phyloP scores from a whole-genome alignment of 2,113 vertebrate genomes.

The Cynopterus brachyotis region DNA sequence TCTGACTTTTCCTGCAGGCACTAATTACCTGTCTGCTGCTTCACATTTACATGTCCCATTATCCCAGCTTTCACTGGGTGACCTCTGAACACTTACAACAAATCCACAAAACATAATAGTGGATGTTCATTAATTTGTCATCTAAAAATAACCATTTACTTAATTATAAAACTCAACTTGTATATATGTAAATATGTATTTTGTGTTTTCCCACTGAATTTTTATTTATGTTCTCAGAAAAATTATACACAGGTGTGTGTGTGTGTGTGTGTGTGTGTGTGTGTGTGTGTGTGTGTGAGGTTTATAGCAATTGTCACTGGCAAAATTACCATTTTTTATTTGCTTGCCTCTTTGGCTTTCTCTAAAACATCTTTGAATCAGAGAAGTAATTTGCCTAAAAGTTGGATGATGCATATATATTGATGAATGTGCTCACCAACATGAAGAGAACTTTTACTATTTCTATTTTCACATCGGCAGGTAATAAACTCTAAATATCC shows the following conservation, averaged over 20 bases:
- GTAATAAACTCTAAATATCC: background rate
- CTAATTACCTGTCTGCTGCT: background rate
- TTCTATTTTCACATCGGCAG: background rate
- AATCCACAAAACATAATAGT: background rate
- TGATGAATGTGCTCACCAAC: background rate
- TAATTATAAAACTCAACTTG: background rate
- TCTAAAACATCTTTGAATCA: background rate
- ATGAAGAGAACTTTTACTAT: background rate
- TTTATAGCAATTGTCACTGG: background rate
- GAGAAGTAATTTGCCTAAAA: background rate
- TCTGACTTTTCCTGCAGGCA: background rate
- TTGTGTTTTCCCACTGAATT: background rate
- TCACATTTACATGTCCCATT: background rate
- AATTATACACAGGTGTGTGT: background rate
- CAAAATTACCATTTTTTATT: background rate
- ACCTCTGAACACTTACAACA: background rate
- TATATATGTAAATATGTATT: background rate
- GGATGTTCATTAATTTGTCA: background rate
- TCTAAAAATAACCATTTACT: conserved; percentile 15
- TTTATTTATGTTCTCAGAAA: background rate
- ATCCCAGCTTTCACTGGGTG: background rate
- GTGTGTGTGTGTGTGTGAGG: background rate
- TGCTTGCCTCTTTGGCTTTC: background rate
- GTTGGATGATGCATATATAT: background rate
- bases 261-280: too few relatives aligned